Evolutionary conservation across 1,140 invertebrate genomes (phyloP), one percentile per base, ranked within the genome.

Genomic region (Globodera rostochiensis): DNA sequence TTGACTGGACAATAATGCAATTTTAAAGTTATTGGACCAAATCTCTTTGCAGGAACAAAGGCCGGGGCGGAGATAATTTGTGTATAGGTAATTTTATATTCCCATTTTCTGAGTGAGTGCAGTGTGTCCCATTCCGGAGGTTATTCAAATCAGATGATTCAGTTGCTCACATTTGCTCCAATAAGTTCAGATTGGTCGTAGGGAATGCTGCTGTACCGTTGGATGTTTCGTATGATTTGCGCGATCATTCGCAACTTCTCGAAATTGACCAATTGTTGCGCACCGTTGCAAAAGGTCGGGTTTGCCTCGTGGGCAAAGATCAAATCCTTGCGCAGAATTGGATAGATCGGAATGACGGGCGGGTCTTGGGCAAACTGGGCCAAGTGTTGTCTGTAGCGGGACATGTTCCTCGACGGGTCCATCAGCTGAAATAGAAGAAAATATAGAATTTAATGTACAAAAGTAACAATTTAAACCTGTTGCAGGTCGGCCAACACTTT

Each of bases 221-320:
- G 95, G 21, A 98, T 91, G 71, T 94, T 93, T 84, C 96, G 92
- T 67, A 99, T 94, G 92, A 98, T 97, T 90, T 98, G 98, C 6
- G 97, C 95, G 82, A 99, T 95, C 95, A 99, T 98, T 83, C 98
- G 92, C 69, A 99, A 91, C 89, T 99, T 99, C 90, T 99, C 98
- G 90, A 99, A 99, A 91, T 99, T 99, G 49, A 97, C 94, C 84
- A 99, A 92, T 9, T 50, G 60, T 60, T 93, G 93, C 15, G 57
- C 57, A 15, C 19, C 57, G 90, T 98, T 96, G 6, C 98, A 94
- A 87, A 93, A 93, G 0, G 96, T 95, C 90, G 98, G 95, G 91
- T 99, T 99, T 15, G 96, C 97, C 81, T 98, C 91, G 91, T 99
- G 95, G 84, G 98, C 97, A 88, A 99, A 99, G 25, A 96, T 98